A percentile compares a stretch with the other conserved stretches of the same genome.
Evolutionary conservation across 2,888 invertebrate species (phyloP).

Genomic region (Brenthis daphne): DNA sequence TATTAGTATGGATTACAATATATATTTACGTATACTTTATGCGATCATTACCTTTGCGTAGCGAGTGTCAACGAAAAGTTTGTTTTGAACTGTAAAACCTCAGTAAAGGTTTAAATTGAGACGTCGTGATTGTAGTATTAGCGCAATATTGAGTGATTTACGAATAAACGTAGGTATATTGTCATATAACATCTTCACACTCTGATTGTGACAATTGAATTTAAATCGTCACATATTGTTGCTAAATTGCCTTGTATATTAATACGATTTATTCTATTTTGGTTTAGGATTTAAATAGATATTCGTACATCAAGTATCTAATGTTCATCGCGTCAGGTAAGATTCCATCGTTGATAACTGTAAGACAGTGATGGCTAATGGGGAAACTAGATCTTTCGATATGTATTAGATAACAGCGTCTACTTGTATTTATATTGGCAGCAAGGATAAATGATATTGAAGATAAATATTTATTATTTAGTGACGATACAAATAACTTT

Average conservation of each 20-base stretch:
- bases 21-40: background rate
- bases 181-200: slow-evolving; percentile 13
- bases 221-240: slow-evolving; percentile 14
- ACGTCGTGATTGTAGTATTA: slow-evolving; percentile 25
- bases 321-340: slow-evolving; percentile 10
- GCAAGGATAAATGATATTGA: background rate
- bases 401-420: slow-evolving; percentile 24
- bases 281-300: slow-evolving; percentile 2
- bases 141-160: slow-evolving; percentile 16
- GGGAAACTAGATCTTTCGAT: slow-evolving; percentile 16
- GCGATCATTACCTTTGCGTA: slow-evolving; percentile 16
- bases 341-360: slow-evolving; percentile 26
- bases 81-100: slow-evolving; percentile 7
- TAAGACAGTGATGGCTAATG: slow-evolving; percentile 1
- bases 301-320: background rate
- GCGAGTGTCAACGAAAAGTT: slow-evolving; percentile 2
- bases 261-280: background rate
- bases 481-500: background rate
- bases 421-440: slow-evolving; percentile 8
- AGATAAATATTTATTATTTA: background rate
- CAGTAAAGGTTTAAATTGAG: slow-evolving; percentile 3
- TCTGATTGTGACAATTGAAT: slow-evolving; percentile 23
- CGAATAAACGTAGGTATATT: slow-evolving; percentile 11
- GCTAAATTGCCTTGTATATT: slow-evolving; percentile 7
- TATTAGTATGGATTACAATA: slow-evolving; percentile 1